phyloP scores from a whole-genome alignment of 2,888 invertebrate species.

The Heteromurus nitidus region DNA sequence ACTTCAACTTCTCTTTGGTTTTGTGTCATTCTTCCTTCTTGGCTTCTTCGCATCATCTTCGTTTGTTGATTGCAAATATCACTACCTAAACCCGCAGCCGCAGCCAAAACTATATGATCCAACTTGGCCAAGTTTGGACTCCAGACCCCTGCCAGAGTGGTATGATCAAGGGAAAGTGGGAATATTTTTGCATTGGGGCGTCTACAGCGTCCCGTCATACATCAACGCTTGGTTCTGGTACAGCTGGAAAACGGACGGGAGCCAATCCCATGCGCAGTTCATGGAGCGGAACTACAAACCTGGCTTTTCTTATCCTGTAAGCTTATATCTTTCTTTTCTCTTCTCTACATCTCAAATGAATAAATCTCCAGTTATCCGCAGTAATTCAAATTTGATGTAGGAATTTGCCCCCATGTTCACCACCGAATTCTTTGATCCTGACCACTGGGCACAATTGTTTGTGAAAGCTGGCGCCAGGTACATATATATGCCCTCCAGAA shows the following conservation, averaged over 20 bases:
- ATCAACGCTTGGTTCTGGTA: slow-evolving; percentile 72
- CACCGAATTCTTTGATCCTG: slow-evolving; percentile 90
- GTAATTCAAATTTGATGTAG: neutral
- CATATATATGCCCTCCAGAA: neutral
- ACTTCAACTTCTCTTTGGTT: too few relatives aligned
- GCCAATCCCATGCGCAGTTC: neutral
- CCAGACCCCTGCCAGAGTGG: slow-evolving; percentile 39
- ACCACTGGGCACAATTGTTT: slow-evolving; percentile 89
- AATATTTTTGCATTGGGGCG: slow-evolving; percentile 38
- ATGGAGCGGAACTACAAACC: slow-evolving; percentile 16
- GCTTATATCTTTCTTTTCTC: too few relatives aligned
- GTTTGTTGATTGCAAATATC: too few relatives aligned
- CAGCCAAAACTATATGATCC: neutral
- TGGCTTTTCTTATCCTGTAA: slow-evolving; percentile 18
- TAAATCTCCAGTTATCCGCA: too few relatives aligned
- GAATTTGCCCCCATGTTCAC: slow-evolving; percentile 91
- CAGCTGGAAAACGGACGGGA: neutral
- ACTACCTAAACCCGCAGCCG: too few relatives aligned
- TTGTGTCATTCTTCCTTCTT: too few relatives aligned
- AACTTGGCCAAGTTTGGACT: slow-evolving; percentile 43
- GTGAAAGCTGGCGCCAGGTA: slow-evolving; percentile 89
- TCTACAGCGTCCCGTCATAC: slow-evolving; percentile 16
- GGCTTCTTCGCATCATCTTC: too few relatives aligned
- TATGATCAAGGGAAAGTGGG: slow-evolving; percentile 51
- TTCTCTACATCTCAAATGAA: neutral